Conservation (phyloP, 2,888 invertebrate genomes). For the Brenthis hecate region DNA sequence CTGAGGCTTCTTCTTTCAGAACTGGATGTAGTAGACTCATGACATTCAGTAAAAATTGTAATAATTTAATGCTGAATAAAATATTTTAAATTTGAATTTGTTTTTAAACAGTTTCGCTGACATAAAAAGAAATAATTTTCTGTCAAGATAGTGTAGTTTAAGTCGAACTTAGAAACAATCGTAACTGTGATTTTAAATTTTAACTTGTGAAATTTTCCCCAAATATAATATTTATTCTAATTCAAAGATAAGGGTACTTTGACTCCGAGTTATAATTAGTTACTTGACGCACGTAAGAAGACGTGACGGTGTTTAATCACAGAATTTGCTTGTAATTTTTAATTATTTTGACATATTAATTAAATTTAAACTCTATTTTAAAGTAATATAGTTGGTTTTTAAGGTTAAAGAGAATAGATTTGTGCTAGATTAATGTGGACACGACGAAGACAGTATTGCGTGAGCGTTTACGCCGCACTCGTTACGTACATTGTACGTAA, state of each 20-base stretch:
- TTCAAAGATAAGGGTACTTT: conserved; percentile 35
- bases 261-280: conserved; percentile 36
- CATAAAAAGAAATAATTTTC: too few species aligned
- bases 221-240: neutral
- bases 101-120: too few species aligned
- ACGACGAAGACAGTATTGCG: conserved; percentile 25
- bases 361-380: conserved; percentile 13
- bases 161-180: too few species aligned
- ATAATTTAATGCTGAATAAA: too few species aligned
- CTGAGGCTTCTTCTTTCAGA: too few species aligned
- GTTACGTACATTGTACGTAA: conserved; percentile 16
- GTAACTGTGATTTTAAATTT: too few species aligned
- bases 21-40: too few species aligned
- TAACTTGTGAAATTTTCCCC: too few species aligned
- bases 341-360: conserved; percentile 12
- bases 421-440: conserved; percentile 20
- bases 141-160: too few species aligned
- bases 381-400: neutral
- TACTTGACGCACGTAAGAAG: conserved; percentile 33
- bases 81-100: too few species aligned
- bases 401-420: conserved; percentile 1
- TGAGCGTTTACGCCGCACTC: conserved; percentile 10
- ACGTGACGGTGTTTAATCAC: conserved; percentile 31
- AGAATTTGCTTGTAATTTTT: conserved; percentile 28
- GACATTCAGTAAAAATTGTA: too few species aligned